Evolutionary conservation across 2,797 vertebrate genomes (phyloP), one percentile per base, ranked within the genome.

Genomic region (Taeniopygia guttata): DNA sequence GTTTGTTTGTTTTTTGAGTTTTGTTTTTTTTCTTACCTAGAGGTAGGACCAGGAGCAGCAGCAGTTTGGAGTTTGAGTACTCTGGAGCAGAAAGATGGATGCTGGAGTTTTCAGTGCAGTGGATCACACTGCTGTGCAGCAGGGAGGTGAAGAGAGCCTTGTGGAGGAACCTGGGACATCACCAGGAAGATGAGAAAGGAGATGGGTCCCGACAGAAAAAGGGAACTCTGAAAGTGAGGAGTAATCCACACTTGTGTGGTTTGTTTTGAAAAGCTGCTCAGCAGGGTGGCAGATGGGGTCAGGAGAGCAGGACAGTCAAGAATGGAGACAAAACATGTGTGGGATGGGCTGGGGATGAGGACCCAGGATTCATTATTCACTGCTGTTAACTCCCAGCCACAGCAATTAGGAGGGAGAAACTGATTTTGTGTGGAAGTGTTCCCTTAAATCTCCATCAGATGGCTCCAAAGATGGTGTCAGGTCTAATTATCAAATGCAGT

Each of bases 231-330:
- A 8, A 23, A 45, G 70, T 2, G 17, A 49, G 36, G 30, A 42
- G 30, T 30, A 58, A 17, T 3, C 4, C 1, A 2, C 1, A 6
- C 26, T 68, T 26, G 23, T 0, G 17, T 49, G 51, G 58, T 12
- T 75, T 76, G 18, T 83, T 58, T 49, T 27, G 74, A 11, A n/a
- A 32, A 62, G 25, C 69, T 64, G 68, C 48, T 69, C 26, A 40
- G 2, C 4, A 21, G 74, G 52, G n/a, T 77, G 78, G 54, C 34
- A 77, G 74, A 11, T 14, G 26, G 17, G 29, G 52, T 32, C 42
- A n/a, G 26, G 36, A 40, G 43, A 23, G 45, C 42, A n/a, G 30
- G 68, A 34, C 25, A 16, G 63, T 7, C 0, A 5, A 20, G 49
- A 75, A 49, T 0, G 3, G 32, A 63, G 55, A 32, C 48, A 46